phyloP scores from a whole-genome alignment of 2,113 vertebrate genomes.

The Papio anubis region DNA sequence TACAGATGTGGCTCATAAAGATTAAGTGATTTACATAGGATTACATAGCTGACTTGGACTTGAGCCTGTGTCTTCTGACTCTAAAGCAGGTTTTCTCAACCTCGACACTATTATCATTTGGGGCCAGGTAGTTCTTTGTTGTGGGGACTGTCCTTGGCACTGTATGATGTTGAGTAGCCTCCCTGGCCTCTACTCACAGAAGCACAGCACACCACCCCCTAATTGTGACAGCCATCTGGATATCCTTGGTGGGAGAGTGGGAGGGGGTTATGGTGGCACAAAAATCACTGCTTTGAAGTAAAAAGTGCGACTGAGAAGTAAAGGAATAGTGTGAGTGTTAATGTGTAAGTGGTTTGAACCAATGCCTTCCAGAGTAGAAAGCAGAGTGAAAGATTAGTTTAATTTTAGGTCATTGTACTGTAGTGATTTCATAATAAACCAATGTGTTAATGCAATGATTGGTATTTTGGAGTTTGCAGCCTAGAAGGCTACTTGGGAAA shows the following conservation, averaged over 20 bases:
- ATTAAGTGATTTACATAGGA: constrained; percentile 38
- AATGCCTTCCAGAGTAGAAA: neutral
- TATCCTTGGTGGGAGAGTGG: neutral
- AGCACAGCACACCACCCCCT: neutral
- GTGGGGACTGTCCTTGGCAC: neutral
- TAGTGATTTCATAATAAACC: neutral
- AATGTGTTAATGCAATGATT: neutral
- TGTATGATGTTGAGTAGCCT: neutral
- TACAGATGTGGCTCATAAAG: neutral
- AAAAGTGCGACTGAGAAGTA: neutral
- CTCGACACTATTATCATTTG: neutral
- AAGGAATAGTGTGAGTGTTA: neutral
- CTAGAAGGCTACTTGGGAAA: constrained; percentile 28
- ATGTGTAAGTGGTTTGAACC: neutral
- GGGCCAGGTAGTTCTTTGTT: neutral
- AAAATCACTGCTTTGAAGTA: neutral
- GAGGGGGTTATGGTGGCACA: neutral
- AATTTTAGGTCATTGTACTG: neutral
- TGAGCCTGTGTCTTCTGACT: neutral
- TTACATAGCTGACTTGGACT: neutral
- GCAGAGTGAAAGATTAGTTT: neutral
- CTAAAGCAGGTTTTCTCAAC: neutral
- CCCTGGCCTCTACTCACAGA: neutral
- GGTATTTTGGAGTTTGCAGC: neutral
- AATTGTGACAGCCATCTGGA: neutral